Evolutionary conservation across 2,888 invertebrate genomes (phyloP).

Genomic region (Polyommatus iphigenia): DNA sequence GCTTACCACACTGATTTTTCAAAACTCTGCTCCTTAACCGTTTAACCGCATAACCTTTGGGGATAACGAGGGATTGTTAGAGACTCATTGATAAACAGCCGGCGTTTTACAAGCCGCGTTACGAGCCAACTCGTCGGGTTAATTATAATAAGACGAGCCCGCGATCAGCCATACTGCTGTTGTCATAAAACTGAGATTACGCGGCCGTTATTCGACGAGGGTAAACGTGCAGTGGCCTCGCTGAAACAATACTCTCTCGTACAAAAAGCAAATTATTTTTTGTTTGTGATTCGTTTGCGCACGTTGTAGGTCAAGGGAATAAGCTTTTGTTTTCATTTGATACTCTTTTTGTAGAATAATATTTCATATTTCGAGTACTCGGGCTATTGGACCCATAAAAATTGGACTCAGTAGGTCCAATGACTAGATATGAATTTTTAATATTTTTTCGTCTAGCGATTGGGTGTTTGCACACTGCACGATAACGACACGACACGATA

Average conservation of each 20-base stretch:
- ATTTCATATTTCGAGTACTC: no score
- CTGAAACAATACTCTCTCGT: neutral
- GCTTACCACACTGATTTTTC: no score
- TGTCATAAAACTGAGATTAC: neutral
- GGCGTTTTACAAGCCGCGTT: slow-evolving; percentile 4
- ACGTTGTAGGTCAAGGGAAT: slow-evolving; percentile 3
- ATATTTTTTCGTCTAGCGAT: no score
- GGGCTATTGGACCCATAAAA: no score
- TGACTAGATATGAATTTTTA: no score
- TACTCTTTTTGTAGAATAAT: neutral
- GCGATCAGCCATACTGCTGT: neutral
- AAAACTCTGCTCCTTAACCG: neutral
- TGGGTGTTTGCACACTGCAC: no score
- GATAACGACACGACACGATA: no score
- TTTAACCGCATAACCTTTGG: neutral
- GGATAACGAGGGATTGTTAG: neutral
- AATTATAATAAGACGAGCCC: neutral
- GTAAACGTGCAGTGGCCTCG: neutral
- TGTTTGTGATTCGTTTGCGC: neutral
- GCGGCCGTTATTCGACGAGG: neutral
- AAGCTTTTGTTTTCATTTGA: neutral
- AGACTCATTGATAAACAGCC: neutral
- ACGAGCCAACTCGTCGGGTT: slow-evolving; percentile 5
- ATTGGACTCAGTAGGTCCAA: no score
- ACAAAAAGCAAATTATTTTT: slow-evolving; percentile 1